Base-by-base conservation (phyloP, 1,140 invertebrate species). In the Eriosoma lanigerum region DNA sequence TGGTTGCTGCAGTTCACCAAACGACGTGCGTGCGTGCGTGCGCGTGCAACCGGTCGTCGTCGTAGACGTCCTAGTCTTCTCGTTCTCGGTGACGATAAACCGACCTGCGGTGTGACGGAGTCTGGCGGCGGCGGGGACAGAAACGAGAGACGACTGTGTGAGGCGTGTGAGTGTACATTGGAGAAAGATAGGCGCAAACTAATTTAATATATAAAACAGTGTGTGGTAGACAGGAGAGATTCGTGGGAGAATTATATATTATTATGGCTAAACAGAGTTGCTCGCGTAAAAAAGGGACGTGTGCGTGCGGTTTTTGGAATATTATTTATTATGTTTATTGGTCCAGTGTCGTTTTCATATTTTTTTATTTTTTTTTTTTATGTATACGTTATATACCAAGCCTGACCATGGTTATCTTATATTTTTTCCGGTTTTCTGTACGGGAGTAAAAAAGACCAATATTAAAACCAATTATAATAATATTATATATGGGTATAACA, bases 31-130 rank as follows among this genome's bases (percentile, higher is more conserved):
- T 19, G 29, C 29, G 60, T n/a, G 29, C 29, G 19, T 64, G n/a
- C 64, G 24, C 50, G 68, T 52, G 46, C 68, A 72, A 72, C 68
- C 68, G 68, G 68, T 72, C 68, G 68, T 72, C 46, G 46, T 17
- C 24, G 17, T 70, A 21, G 32, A 21, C 19, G 68, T 50, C 21
- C n/a, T 70, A 3, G 66, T 17, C 24, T 38, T 68, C 66, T 68
- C 66, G 62, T 64, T 64, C n/a, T n/a, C 32, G 68, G 24, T 72
- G 68, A 72, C 68, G 68, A 72, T 72, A 72, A 70, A 52, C 68
- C 46, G 24, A 52, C 24, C 32, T 8, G 32, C 32, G 24, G 26
- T 38, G 32, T 38, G 46, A 50, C 26, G 68, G 44, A 46, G 21
- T 26, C 32, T 8, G 32, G 32, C 32, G 32, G 32, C 44, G 44